Percentiles rank a stretch among this genome's conserved stretches.
Conservation (phyloP, 1,140 invertebrate species). For the Drosophila hydei region DNA sequence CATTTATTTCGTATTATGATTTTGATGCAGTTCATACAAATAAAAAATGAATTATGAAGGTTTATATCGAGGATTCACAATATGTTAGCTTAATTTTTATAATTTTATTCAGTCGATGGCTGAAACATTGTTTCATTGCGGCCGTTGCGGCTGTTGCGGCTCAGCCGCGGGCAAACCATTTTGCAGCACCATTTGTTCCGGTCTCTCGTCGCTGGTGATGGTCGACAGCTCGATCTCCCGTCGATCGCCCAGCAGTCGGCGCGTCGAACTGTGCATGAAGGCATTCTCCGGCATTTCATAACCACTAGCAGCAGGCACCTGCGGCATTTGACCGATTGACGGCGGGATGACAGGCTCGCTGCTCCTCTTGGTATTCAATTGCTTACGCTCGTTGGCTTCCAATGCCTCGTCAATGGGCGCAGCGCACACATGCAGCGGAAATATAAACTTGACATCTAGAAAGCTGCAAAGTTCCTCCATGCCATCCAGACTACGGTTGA, state of each 20-base stretch:
- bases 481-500: slow-evolving; percentile 81
- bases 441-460: slow-evolving; percentile 72
- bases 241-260: slow-evolving; percentile 59
- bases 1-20: slow-evolving; percentile 23
- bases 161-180: slow-evolving; percentile 71
- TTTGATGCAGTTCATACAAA: slow-evolving; percentile 5
- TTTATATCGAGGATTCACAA: slow-evolving; percentile 11
- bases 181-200: slow-evolving; percentile 41
- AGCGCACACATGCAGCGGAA: slow-evolving; percentile 56
- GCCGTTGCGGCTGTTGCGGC: slow-evolving; percentile 53
- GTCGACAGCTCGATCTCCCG: slow-evolving; percentile 75
- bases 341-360: neutral
- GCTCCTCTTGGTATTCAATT: slow-evolving; percentile 29
- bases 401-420: slow-evolving; percentile 77
- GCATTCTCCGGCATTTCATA: slow-evolving; percentile 76
- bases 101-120: slow-evolving; percentile 55
- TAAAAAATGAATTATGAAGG: slow-evolving; percentile 14
- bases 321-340: neutral
- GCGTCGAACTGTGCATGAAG: slow-evolving; percentile 69
- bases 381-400: slow-evolving; percentile 79
- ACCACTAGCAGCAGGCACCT: neutral
- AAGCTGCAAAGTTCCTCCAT: slow-evolving; percentile 84
- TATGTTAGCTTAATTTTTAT: slow-evolving; percentile 1
- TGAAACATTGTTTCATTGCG: slow-evolving; percentile 27
- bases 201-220: slow-evolving; percentile 70